A percentile compares a stretch with the other conserved stretches of the same genome.
These are phyloP conservation scores for Sclerodermus sp. DNA, from an alignment of 2,888 invertebrate genomes.

Conservation along the genomic window DNA sequence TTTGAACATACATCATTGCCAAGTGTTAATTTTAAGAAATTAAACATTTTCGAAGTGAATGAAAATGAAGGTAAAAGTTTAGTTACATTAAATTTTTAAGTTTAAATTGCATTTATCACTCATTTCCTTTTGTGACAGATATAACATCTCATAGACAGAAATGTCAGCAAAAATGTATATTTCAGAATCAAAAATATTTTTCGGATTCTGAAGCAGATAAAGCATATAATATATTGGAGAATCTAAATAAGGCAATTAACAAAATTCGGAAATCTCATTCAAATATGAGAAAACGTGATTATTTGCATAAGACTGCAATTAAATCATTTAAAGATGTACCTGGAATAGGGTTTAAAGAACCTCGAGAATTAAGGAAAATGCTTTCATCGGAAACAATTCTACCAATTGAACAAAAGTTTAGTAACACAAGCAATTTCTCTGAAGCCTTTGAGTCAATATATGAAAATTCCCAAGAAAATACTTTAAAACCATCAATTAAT, in stretches of 20 bases:
- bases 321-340: constrained; percentile 3
- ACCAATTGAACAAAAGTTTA: no score
- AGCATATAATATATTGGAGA: constrained; percentile 26
- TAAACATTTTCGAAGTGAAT: no score
- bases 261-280: constrained; percentile 20
- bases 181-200: constrained; percentile 17
- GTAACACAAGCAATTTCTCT: no score
- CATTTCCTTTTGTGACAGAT: no score
- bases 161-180: constrained; percentile 25
- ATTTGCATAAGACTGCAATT: constrained; percentile 10
- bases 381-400: constrained; percentile 14
- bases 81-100: no score
- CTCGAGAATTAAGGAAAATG: constrained; percentile 3
- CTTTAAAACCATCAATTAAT: no score
- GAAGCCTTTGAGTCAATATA: no score
- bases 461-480: no score
- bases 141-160: neutral
- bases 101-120: no score
- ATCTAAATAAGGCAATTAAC: constrained; percentile 21
- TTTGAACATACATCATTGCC: constrained; percentile 1
- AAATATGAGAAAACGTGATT: neutral
- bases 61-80: no score
- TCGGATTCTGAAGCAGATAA: constrained; percentile 15
- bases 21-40: neutral
- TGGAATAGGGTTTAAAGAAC: constrained; percentile 8